These are phyloP conservation scores for Drosophila fulvimacula DNA, from an alignment of 2,888 invertebrate genomes.

Conservation along the genomic window DNA sequence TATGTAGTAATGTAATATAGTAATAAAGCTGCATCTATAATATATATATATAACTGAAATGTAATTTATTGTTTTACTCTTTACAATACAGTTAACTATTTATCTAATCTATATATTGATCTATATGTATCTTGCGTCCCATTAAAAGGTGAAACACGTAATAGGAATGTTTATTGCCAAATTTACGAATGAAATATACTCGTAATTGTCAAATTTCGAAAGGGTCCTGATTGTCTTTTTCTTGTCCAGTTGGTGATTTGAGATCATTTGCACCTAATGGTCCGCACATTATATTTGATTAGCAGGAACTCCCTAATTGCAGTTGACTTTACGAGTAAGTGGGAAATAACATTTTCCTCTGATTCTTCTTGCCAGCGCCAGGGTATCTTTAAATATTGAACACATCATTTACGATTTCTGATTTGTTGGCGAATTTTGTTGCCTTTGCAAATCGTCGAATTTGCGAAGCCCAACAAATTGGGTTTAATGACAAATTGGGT, in stretches of 20 bases:
- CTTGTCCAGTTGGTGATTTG: conserved; percentile 28
- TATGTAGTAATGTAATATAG: too few relatives aligned
- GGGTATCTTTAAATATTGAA: conserved; percentile 25
- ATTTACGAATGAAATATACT: not conserved
- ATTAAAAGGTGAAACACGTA: too few relatives aligned
- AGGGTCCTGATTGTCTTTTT: too few relatives aligned
- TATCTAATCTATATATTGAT: too few relatives aligned
- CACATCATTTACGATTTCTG: conserved; percentile 4
- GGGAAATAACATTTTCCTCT: not conserved
- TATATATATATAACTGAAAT: too few relatives aligned
- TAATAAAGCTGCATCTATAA: too few relatives aligned
- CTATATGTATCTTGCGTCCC: too few relatives aligned
- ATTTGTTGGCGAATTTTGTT: conserved; percentile 14
- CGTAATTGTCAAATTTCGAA: not conserved
- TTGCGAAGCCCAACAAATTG: conserved; percentile 56
- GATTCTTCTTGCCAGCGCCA: not conserved
- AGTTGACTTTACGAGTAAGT: conserved; percentile 15
- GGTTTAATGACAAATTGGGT: conserved; percentile 72
- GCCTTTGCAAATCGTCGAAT: conserved; percentile 47
- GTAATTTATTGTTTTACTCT: too few relatives aligned
- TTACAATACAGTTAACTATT: too few relatives aligned
- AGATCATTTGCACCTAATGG: conserved; percentile 42
- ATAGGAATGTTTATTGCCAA: too few relatives aligned
- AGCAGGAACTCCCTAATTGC: conserved; percentile 25
- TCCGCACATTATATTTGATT: conserved; percentile 41